Percentiles rank a stretch among this genome's conserved stretches.
Conservation (phyloP, 2,888 invertebrate genomes). For the Cremastinae sp. region DNA sequence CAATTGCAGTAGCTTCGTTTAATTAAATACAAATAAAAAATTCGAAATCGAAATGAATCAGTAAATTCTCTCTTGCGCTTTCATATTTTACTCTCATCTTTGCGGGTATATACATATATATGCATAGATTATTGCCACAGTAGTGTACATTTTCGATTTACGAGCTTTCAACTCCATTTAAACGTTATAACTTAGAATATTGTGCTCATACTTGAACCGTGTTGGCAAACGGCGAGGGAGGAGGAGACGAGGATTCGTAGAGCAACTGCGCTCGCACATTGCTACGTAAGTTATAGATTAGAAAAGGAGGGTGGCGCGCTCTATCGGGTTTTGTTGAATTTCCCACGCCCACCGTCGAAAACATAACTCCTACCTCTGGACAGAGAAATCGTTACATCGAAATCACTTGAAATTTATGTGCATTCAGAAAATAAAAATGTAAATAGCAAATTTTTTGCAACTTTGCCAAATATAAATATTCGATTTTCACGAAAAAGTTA, state of each 20-base stretch:
- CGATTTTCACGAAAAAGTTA: no score
- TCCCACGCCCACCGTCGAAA: constrained; percentile 41
- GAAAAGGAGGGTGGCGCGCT: constrained; percentile 8
- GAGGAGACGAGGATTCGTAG: background rate
- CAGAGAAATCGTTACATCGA: constrained; percentile 43
- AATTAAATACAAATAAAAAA: no score
- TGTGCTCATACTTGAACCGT: constrained; percentile 23
- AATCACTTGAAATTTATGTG: constrained; percentile 16
- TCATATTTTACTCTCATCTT: constrained; percentile 7
- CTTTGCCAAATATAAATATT: constrained; percentile 10
- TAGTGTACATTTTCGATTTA: constrained; percentile 42
- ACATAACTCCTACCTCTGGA: constrained; percentile 47
- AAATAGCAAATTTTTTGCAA: background rate
- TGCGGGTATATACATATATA: constrained; percentile 24
- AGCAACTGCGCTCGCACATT: constrained; percentile 42
- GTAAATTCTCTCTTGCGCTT: no score
- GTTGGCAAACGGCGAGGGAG: no score
- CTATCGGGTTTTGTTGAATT: constrained; percentile 3
- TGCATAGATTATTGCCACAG: background rate
- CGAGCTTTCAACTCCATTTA: constrained; percentile 54
- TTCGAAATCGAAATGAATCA: no score
- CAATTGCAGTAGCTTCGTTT: no score
- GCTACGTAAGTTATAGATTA: constrained; percentile 50
- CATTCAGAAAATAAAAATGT: constrained; percentile 2
- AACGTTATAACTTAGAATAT: constrained; percentile 58